phyloP scores from a whole-genome alignment of 2,888 invertebrate genomes.

The Callosobruchus maculatus region DNA sequence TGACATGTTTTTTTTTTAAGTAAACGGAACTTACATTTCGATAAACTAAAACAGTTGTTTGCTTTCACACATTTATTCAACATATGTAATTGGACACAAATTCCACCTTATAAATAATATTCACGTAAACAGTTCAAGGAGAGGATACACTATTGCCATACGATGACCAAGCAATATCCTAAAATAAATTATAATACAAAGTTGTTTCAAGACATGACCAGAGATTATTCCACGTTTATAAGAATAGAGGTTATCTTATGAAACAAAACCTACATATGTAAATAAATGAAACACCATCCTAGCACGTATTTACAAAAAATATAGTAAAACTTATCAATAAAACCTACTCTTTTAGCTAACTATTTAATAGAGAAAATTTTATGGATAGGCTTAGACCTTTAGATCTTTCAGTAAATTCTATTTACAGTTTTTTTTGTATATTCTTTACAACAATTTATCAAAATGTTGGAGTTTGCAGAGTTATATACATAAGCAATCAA shows the following conservation, averaged over 20 bases:
- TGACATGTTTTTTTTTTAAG: too few species aligned
- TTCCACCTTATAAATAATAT: not conserved
- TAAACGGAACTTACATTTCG: too few species aligned
- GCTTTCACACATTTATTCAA: not conserved
- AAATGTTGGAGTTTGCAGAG: not conserved
- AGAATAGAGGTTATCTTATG: not conserved
- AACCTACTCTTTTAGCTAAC: not conserved
- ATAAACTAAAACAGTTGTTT: not conserved
- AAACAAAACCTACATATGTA: not conserved
- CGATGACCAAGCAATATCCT: not conserved
- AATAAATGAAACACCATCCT: not conserved
- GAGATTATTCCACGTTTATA: not conserved
- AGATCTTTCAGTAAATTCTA: not conserved
- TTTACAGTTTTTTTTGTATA: not conserved
- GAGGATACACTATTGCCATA: not conserved
- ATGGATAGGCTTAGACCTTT: not conserved
- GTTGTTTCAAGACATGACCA: not conserved
- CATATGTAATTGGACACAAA: not conserved
- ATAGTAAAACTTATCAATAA: not conserved
- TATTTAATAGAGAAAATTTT: not conserved
- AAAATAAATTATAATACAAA: not conserved
- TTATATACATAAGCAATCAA: not conserved
- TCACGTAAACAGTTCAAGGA: not conserved
- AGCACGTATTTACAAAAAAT: not conserved
- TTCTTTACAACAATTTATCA: not conserved